phyloP scores from a whole-genome alignment of 1,140 invertebrate species.

The Drosophila mojavensis region DNA sequence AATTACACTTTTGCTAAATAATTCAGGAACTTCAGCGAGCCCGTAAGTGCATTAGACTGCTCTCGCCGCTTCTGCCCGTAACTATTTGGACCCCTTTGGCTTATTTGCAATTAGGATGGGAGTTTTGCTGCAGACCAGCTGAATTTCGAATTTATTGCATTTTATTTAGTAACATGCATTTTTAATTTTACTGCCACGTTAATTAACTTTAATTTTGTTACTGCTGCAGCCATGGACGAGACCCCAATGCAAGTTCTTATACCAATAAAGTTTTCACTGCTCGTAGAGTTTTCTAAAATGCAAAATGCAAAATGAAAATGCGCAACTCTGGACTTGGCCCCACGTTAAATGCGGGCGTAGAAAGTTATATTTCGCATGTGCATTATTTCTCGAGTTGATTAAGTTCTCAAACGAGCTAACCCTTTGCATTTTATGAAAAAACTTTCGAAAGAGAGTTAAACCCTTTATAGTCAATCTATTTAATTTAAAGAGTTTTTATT shows the following conservation, averaged over 20 bases:
- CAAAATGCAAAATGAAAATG: conserved; percentile 30
- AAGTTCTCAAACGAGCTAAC: conserved; percentile 39
- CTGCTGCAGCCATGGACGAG: conserved; percentile 21
- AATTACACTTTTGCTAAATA: conserved; percentile 46
- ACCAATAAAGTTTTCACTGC: conserved; percentile 34
- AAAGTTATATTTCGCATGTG: conserved; percentile 27
- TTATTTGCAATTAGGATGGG: conserved; percentile 34
- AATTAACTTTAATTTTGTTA: conserved; percentile 49
- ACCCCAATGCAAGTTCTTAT: conserved; percentile 26
- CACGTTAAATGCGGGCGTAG: conserved; percentile 13
- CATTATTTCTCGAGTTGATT: conserved; percentile 15
- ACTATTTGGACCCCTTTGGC: background rate
- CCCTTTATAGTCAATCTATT: background rate
- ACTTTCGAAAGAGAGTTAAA: conserved; percentile 13
- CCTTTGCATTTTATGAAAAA: conserved; percentile 34
- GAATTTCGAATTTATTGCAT: conserved; percentile 51
- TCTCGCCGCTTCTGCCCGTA: background rate
- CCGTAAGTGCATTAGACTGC: conserved; percentile 39
- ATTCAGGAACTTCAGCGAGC: conserved; percentile 34
- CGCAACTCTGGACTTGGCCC: conserved; percentile 9
- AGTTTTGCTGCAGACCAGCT: conserved; percentile 18
- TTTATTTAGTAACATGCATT: conserved; percentile 48
- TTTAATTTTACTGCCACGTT: conserved; percentile 53
- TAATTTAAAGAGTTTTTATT: background rate
- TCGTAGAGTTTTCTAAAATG: conserved; percentile 3